Percentiles rank a stretch among this genome's conserved stretches.
Evolutionary conservation across 2,113 vertebrate species (phyloP).

Genomic region (Ceratotherium simum): DNA sequence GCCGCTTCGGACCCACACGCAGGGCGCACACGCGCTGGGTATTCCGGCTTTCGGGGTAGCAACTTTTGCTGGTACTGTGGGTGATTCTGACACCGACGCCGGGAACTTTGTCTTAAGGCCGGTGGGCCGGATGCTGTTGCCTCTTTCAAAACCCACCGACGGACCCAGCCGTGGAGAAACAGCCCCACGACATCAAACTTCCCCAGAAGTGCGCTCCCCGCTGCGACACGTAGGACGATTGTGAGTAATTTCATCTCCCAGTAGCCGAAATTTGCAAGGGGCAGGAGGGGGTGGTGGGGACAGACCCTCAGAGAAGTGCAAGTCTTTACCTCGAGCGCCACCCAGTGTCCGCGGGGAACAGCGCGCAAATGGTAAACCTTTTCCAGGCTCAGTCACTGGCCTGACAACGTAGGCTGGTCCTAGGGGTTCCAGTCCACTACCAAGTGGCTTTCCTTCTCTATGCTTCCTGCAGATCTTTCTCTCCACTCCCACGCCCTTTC

Average conservation of each 20-base stretch:
- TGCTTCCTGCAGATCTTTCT: neutral
- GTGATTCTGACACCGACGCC: neutral
- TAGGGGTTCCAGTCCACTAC: neutral
- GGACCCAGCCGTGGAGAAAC: neutral
- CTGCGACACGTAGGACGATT: constrained; percentile 61
- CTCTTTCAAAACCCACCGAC: constrained; percentile 6
- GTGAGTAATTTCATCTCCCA: constrained; percentile 41
- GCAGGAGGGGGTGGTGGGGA: neutral
- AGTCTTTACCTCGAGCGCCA: constrained; percentile 84
- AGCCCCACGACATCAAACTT: neutral
- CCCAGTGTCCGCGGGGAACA: constrained; percentile 73
- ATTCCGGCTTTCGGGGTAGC: neutral
- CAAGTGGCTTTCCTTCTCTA: neutral
- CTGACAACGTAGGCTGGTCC: neutral
- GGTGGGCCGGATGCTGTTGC: neutral
- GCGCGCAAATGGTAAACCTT: neutral
- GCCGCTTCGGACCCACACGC: neutral
- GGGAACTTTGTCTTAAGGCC: neutral
- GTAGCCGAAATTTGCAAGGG: constrained; percentile 5
- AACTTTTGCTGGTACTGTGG: constrained; percentile 17
- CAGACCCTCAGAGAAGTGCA: constrained; percentile 29
- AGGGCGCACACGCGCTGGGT: neutral
- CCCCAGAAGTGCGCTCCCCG: neutral
- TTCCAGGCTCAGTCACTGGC: neutral
- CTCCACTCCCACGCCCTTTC: rapidly evolving